Percentiles rank a stretch among this genome's conserved stretches.
Conservation (phyloP, 2,888 invertebrate species). For the Orthosia gothica region DNA sequence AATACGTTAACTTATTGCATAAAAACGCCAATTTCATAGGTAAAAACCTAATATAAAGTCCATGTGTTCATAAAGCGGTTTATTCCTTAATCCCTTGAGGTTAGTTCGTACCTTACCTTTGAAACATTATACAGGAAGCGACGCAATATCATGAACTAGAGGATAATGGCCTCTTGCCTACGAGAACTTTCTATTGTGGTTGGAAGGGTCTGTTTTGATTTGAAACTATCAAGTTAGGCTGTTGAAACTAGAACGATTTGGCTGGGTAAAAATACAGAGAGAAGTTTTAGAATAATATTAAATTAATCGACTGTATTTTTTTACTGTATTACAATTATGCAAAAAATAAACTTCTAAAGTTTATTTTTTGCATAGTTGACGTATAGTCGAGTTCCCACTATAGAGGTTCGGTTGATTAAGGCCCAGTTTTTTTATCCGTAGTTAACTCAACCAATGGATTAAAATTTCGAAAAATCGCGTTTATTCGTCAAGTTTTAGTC, state of each 20-base stretch:
- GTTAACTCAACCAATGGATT: too few relatives aligned
- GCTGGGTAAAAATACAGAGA: not conserved
- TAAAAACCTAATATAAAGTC: not conserved
- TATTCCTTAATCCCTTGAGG: conserved; percentile 23
- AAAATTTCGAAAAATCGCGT: too few relatives aligned
- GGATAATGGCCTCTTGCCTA: conserved; percentile 17
- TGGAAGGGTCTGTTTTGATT: conserved; percentile 16
- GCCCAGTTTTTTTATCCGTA: too few relatives aligned
- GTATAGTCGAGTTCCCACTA: too few relatives aligned
- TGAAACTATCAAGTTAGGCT: conserved; percentile 1
- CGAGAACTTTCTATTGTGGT: conserved; percentile 26
- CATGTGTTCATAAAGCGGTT: not conserved
- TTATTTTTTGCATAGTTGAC: not conserved
- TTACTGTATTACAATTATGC: too few relatives aligned
- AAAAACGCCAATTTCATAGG: too few relatives aligned
- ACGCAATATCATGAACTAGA: conserved; percentile 5
- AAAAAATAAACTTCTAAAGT: too few relatives aligned
- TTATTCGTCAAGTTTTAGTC: too few relatives aligned
- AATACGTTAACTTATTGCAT: too few relatives aligned
- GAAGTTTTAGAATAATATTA: not conserved
- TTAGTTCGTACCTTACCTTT: conserved; percentile 12
- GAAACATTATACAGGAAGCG: conserved; percentile 38
- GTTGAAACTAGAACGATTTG: not conserved
- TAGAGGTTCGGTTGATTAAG: too few relatives aligned
- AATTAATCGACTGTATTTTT: not conserved